Percentiles rank a stretch among this genome's conserved stretches.
phyloP scores from a whole-genome alignment of 2,797 vertebrate species.

The Pelochelys cantorii region DNA sequence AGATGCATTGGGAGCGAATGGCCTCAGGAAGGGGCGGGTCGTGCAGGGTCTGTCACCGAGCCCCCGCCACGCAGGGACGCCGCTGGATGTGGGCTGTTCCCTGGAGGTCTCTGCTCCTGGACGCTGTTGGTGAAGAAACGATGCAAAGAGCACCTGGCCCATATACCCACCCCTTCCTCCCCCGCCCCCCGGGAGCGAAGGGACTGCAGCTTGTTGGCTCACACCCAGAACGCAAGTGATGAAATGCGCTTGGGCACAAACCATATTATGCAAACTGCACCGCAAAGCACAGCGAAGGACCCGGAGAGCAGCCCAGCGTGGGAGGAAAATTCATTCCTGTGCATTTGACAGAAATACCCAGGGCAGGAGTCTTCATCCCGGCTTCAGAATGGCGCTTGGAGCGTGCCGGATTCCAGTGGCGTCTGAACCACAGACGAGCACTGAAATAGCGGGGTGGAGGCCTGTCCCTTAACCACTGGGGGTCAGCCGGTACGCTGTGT shows the following conservation, averaged over 20 bases:
- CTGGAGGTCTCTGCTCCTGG: neutral
- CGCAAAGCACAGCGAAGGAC: neutral
- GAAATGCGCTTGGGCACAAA: fast-evolving
- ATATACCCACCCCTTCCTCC: neutral
- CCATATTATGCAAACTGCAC: fast-evolving
- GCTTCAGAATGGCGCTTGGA: fast-evolving
- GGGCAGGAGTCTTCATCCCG: neutral
- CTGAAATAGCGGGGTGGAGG: neutral
- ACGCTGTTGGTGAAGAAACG: neutral
- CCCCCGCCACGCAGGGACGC: neutral
- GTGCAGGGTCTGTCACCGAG: no score
- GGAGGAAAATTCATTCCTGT: neutral
- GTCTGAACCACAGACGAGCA: neutral
- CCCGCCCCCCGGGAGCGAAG: neutral
- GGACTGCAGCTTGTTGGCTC: neutral
- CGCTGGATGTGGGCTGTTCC: neutral
- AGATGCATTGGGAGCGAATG: neutral
- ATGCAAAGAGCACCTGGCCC: neutral
- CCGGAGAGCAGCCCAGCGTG: neutral
- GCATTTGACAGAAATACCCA: neutral
- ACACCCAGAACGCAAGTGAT: neutral
- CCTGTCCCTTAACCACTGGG: neutral
- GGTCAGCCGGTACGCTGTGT: neutral
- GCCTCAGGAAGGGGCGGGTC: neutral
- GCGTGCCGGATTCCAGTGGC: neutral